A percentile compares a stretch with the other conserved stretches of the same genome.
These are phyloP conservation scores for Strigamia crassipes DNA, from an alignment of 2,888 invertebrate species.

Conservation along the genomic window DNA sequence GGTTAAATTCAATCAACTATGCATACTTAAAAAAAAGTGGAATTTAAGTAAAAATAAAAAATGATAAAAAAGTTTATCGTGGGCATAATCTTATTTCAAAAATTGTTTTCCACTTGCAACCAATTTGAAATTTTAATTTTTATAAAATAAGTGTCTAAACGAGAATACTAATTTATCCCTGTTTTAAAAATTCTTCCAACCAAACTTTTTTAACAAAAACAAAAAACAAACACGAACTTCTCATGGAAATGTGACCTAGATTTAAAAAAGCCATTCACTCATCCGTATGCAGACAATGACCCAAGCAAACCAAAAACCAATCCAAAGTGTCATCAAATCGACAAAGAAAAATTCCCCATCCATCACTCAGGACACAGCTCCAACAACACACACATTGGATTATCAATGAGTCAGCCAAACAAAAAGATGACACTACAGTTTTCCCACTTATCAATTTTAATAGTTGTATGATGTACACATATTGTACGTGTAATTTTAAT, in stretches of 20 bases:
- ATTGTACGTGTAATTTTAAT: too few species aligned
- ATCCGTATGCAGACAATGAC: constrained; percentile 11
- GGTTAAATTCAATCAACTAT: neutral
- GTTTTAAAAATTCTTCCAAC: neutral
- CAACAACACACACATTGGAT: neutral
- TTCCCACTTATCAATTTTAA: neutral
- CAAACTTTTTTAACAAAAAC: neutral
- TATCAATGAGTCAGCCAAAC: constrained; percentile 16
- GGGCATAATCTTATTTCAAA: neutral
- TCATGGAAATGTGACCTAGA: neutral
- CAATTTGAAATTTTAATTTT: neutral
- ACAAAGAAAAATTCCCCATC: constrained; percentile 12
- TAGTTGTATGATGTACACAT: neutral
- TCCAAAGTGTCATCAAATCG: constrained; percentile 17
- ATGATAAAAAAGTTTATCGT: neutral
- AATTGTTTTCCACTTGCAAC: neutral
- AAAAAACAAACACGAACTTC: neutral
- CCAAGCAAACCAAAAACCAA: constrained; percentile 1
- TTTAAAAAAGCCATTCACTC: neutral
- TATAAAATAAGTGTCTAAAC: neutral
- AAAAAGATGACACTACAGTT: neutral
- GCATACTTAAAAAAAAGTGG: neutral
- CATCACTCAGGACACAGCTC: neutral
- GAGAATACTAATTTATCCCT: neutral
- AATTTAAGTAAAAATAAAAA: neutral